These are phyloP conservation scores for Paramisgurnus dabryanus DNA, from an alignment of 2,113 vertebrate species.

Conservation along the genomic window DNA sequence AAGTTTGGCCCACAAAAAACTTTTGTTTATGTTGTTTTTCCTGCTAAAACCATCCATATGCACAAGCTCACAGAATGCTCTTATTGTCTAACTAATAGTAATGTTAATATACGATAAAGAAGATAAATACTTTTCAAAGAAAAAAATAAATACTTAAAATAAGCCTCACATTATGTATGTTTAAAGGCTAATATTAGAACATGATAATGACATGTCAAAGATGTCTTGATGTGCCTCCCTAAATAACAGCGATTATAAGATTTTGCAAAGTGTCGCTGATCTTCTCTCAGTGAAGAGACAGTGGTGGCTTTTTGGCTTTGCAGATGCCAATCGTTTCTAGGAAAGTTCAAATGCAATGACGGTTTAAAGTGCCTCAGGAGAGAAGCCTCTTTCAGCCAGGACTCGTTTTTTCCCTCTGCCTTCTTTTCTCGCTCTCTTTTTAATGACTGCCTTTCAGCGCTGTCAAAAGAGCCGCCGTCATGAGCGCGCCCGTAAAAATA, in stretches of 20 bases:
- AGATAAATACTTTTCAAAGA: no score
- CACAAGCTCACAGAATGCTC: no score
- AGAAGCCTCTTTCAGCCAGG: conserved; percentile 40
- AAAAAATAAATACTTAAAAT: no score
- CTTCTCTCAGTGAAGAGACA: not conserved
- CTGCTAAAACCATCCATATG: no score
- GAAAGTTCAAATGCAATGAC: conserved; percentile 33
- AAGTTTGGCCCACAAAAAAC: no score
- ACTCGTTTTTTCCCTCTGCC: conserved; percentile 26
- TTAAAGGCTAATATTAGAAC: not conserved
- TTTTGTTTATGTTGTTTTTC: no score
- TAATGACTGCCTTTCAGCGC: conserved; percentile 51
- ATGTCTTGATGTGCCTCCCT: no score
- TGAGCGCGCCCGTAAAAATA: conserved; percentile 44
- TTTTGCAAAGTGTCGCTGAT: not conserved
- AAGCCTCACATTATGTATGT: no score
- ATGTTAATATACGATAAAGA: no score
- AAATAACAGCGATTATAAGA: not conserved
- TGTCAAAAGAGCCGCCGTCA: conserved; percentile 38
- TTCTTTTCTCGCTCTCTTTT: conserved; percentile 36
- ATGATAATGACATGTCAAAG: not conserved
- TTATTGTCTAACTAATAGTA: no score
- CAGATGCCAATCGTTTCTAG: conserved; percentile 17
- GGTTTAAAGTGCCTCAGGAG: conserved; percentile 36
- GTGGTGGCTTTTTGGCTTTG: conserved; percentile 10